phyloP scores from a whole-genome alignment of 2,888 invertebrate species.

The Tipula helvola region DNA sequence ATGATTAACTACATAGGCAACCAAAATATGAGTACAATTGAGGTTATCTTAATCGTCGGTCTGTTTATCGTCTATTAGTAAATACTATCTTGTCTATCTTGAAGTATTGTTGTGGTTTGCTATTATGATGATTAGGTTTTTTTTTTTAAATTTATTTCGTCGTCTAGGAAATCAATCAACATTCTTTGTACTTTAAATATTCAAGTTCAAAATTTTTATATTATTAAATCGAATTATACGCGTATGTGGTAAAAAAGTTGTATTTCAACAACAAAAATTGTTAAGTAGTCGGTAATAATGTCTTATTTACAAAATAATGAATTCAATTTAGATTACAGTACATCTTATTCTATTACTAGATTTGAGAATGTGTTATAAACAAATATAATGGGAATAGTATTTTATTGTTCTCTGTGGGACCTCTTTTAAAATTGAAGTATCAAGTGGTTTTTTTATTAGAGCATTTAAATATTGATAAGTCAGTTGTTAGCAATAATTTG shows the following conservation, averaged over 20 bases:
- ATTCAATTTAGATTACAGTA: background rate
- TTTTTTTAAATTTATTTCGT: background rate
- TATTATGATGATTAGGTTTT: background rate
- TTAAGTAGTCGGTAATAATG: background rate
- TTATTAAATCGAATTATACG: background rate
- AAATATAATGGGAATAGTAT: background rate
- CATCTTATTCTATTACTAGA: background rate
- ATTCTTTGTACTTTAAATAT: background rate
- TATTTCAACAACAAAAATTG: background rate
- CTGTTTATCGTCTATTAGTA: background rate
- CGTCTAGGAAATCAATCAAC: background rate
- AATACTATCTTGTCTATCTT: background rate
- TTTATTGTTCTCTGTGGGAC: background rate
- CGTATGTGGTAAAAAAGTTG: background rate
- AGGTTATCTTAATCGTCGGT: background rate
- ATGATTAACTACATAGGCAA: background rate
- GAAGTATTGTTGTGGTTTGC: background rate
- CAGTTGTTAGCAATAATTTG: no score
- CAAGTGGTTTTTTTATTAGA: background rate
- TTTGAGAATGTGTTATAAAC: background rate
- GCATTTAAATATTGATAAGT: background rate
- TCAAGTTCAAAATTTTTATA: background rate
- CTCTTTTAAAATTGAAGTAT: background rate
- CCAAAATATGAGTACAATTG: background rate
- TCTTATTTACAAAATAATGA: background rate